Evolutionary conservation across 2,888 invertebrate species (phyloP), one percentile per base, ranked within the genome.

Genomic region (Aleiodes testaceus): DNA sequence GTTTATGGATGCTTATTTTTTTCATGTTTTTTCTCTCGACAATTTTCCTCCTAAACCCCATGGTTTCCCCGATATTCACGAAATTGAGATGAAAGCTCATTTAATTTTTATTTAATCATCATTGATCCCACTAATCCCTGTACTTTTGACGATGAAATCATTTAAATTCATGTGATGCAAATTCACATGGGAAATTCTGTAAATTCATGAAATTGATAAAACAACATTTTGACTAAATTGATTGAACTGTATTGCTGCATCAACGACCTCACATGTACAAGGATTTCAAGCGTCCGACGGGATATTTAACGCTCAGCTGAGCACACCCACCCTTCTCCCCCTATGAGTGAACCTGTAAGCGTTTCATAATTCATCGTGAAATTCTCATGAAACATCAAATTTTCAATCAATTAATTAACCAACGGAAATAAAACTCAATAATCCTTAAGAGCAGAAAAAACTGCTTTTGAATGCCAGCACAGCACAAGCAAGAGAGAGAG

Each of bases 401-500:
- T 55, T 36, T 36, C 6, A 30, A 30, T 14, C 36, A 36, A 55
- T 36, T 30, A 30, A 55, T 55, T 30, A 55, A 14, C 55, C 30
- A 6, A 36, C 7, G 5, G 14, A 53, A 53, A 26, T 36, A 55
- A 55, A 55, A 36, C 16, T 22, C n/a, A 3, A 26, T 4, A 26
- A 4, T 26, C 26, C 26, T 4, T 4, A n/a, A 47, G 9, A 42
- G 18, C 9, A 14, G 36, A 64, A 53, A 53, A 53, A 22, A 53
- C 30, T 22, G 45, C 52, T 36, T 50, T 47, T 71, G 45, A 42
- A 61, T 45, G 45, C 30, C 26, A 16, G 45, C 44, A 59, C 42
- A 59, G 50, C 18, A 26, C 26, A 26, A 26, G 4, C 26, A 2
- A 26, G 26, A 26, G 4, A 22, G 22, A 22, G 22, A 82, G 81